Base-by-base conservation (phyloP, 2,797 vertebrate species). In the Rhinatrema bivittatum region DNA sequence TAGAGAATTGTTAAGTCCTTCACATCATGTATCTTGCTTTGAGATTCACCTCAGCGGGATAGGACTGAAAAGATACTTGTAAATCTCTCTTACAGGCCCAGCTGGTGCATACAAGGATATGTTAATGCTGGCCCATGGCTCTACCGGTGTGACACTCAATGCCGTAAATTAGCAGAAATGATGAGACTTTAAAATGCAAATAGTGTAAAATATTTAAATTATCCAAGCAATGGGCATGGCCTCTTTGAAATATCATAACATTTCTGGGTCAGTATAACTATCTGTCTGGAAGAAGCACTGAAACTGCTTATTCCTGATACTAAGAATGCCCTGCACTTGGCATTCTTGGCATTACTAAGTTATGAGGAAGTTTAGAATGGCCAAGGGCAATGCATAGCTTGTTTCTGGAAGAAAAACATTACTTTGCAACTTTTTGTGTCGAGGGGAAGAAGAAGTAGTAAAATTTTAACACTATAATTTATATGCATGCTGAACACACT, bases 21-120 rank as follows among this genome's bases (percentile, higher is more conserved):
- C 22, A 44, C 9, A 7, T 16, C 12, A 2, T 4, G 6, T 3
- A 17, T 39, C 26, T 28, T 23, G 15, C 22, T 20, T 35, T 35
- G 15, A 36, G 13, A 29, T 36, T 46, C 37, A 20, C 5, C 30
- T 50, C 31, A 7, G 9, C 30, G 15, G 5, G 11, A 15, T 21
- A 32, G 52, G 3, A 12, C 16, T 47, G 25, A 45, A 53, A 56
- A 26, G 10, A 3, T 29, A 29, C 42, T 50, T 59, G 37, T 57
- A 66, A 63, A 55, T 58, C 31, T 65, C 35, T 25, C 27, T 41
- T 49, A 53, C 25, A 50, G 60, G 7, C 43, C 42, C 53, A 64
- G 42, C 27, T 50, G 30, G 48, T 61, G 5, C 32, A 46, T 48
- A 50, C 45, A 40, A 56, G 16, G 33, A 23, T 47, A 51, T 56